A percentile compares a stretch with the other conserved stretches of the same genome.
These are phyloP conservation scores for Pseudolaguvia tuberculata DNA, from an alignment of 2,113 vertebrate genomes.

Conservation along the genomic window DNA sequence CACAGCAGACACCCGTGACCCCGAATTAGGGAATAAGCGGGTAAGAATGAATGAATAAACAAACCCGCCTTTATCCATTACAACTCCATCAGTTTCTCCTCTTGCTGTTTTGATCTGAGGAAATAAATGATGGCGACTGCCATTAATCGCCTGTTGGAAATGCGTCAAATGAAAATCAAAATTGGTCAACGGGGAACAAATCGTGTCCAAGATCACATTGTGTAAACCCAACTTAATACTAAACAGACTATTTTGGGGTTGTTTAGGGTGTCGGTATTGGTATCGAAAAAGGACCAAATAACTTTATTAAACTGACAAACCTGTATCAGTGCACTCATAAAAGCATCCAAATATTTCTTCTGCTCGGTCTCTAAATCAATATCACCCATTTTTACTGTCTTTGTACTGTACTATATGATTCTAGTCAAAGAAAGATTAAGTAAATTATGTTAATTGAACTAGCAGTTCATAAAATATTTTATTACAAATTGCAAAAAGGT, in stretches of 20 bases:
- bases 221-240: neutral
- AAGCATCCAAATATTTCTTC: neutral
- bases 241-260: neutral
- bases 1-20: too few species aligned
- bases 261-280: neutral
- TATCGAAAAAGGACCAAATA: neutral
- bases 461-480: neutral
- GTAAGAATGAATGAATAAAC: too few species aligned
- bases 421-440: neutral
- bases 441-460: neutral
- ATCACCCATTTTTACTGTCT: neutral
- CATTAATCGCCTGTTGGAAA: too few species aligned
- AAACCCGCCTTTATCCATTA: too few species aligned
- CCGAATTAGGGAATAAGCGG: too few species aligned
- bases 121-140: too few species aligned
- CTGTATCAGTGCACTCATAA: neutral
- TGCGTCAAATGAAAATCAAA: too few species aligned
- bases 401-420: too few species aligned
- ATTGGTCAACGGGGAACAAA: too few species aligned
- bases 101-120: too few species aligned
- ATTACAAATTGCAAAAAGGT: neutral
- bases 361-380: neutral
- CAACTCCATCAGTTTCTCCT: too few species aligned
- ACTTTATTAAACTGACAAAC: neutral
- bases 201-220: too few species aligned